Evolutionary conservation across 1,140 invertebrate genomes (phyloP).

Genomic region (Lithobius niger): DNA sequence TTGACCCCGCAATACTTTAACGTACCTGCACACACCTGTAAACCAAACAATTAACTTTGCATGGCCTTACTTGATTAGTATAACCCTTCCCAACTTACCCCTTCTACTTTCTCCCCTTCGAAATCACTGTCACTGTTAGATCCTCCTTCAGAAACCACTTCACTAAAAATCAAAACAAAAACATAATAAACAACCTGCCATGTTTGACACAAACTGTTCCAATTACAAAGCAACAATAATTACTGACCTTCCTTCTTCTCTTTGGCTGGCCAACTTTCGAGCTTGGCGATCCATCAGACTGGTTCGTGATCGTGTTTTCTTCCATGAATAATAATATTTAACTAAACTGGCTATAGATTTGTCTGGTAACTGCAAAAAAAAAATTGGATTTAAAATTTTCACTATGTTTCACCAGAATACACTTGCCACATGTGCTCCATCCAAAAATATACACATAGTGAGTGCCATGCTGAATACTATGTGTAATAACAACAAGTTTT

Average conservation of each 20-base stretch:
- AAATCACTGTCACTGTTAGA: slow-evolving; percentile 75
- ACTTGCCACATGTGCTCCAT: no score
- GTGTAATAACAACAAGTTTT: no score
- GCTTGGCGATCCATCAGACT: slow-evolving; percentile 87
- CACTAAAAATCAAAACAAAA: slow-evolving; percentile 34
- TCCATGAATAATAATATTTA: slow-evolving; percentile 98
- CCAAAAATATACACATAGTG: no score
- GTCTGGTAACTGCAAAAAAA: slow-evolving; percentile 64
- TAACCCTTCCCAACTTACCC: slow-evolving; percentile 42
- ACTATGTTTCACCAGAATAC: no score
- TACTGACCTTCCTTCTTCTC: slow-evolving; percentile 36
- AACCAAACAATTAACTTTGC: neutral
- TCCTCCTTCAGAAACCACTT: slow-evolving; percentile 51
- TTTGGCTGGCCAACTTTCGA: slow-evolving; percentile 44
- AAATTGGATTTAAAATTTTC: slow-evolving; percentile 12
- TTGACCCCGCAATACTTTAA: no score
- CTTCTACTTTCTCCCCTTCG: slow-evolving; percentile 56
- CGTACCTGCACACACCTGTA: neutral
- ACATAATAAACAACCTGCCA: neutral
- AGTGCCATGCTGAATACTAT: no score
- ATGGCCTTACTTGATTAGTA: no score
- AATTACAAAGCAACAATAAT: no score
- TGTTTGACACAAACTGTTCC: neutral
- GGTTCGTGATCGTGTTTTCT: slow-evolving; percentile 79
- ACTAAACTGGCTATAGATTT: slow-evolving; percentile 92